Base-by-base conservation (phyloP, 2,113 vertebrate species). In the Dipodomys ordii region DNA sequence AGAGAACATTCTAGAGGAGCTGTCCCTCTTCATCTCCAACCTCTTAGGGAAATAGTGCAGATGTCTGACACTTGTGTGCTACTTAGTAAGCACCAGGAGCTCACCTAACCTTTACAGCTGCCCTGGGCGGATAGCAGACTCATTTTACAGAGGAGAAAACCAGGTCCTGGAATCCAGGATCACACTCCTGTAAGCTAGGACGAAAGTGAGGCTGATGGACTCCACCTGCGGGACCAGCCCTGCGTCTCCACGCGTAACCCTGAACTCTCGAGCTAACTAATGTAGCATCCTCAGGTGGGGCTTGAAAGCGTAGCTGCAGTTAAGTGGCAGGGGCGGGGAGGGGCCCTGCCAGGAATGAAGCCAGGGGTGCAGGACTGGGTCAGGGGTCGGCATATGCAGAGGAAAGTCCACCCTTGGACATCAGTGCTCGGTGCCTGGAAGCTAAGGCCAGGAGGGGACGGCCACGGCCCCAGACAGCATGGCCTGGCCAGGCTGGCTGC, bases 231-330 rank as follows among this genome's bases (percentile, higher is more conserved):
- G 25, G 39, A 2, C 19, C 80, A 35, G 22, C 65, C 46, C 23
- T 65, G 57, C 11, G 46, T 46, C 35, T 28, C n/a, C 6, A 2
- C 1, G 0, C 7, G 0, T 7, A 7, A 9, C 67, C 73, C 0
- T 1, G 3, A 3, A 39, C 39, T 39, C 39, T 39, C 39, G 39
- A 39, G 39, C 39, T 39, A 39, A 39, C 39, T 39, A 39, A 39
- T 39, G 39, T 39, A 39, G 39, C 39, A 6, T 39, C 39, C 3
- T 1, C 64, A 15, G n/a, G 7, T 3, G 20, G 49, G 30, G 10
- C 35, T 67, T 39, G 32, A 64, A 49, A 80, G 30, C 5, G 1
- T 7, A 28, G 20, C 12, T 18, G 18, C 28, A 30, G 39, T 39
- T 39, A 49, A 46, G 10, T 30, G 60, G 19, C 0, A 0, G 35